A percentile compares a stretch with the other conserved stretches of the same genome.
These are phyloP conservation scores for Clanis bilineata DNA, from an alignment of 2,888 invertebrate genomes.

Conservation along the genomic window DNA sequence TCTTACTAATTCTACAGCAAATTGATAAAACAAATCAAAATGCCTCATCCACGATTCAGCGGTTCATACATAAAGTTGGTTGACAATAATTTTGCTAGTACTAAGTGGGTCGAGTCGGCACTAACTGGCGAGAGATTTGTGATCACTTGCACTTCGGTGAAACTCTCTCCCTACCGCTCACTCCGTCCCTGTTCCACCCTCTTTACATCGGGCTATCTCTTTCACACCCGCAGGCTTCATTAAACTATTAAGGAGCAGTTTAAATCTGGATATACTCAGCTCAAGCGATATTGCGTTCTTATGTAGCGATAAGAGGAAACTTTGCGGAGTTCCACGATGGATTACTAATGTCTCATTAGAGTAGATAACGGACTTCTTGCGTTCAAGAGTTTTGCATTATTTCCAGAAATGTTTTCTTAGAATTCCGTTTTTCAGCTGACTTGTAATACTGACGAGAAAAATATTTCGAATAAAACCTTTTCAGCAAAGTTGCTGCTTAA, in stretches of 20 bases:
- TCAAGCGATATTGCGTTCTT: not conserved
- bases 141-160: slow-evolving; percentile 19
- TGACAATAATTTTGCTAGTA: slow-evolving; percentile 39
- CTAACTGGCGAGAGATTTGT: slow-evolving; percentile 49
- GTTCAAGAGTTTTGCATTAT: too few species aligned
- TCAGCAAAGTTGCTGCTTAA: too few species aligned
- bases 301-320: not conserved
- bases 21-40: slow-evolving; percentile 11
- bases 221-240: slow-evolving; percentile 3
- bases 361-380: not conserved
- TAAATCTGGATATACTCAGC: not conserved
- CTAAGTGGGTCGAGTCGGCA: slow-evolving; percentile 38
- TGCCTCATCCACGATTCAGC: slow-evolving; percentile 24
- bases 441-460: too few species aligned
- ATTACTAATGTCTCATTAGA: not conserved
- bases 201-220: slow-evolving; percentile 19
- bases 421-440: too few species aligned
- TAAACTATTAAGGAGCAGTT: slow-evolving; percentile 8
- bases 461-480: too few species aligned
- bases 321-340: not conserved
- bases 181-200: not conserved
- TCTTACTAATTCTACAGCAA: too few species aligned
- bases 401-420: too few species aligned
- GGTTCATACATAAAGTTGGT: slow-evolving; percentile 39
- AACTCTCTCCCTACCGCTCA: slow-evolving; percentile 1